Evolutionary conservation across 2,113 vertebrate genomes (phyloP).

Genomic region (Rana temporaria): DNA sequence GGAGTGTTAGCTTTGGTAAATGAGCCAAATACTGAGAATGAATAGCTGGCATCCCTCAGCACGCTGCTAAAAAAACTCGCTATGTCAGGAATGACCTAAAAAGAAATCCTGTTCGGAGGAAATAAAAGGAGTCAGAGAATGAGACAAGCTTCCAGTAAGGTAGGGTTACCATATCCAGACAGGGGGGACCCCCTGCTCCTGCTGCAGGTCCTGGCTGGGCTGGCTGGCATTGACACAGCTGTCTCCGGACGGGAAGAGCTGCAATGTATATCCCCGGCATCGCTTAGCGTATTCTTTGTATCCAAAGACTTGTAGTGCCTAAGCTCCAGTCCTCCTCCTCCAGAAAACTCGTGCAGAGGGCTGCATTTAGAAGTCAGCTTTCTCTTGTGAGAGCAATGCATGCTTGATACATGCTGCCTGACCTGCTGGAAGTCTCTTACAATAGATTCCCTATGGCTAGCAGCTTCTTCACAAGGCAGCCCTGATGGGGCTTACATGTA

Average conservation of each 20-base stretch:
- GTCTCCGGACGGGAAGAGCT: slow-evolving; percentile 55
- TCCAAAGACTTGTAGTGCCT: slow-evolving; percentile 64
- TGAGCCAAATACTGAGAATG: not conserved
- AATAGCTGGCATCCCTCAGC: not conserved
- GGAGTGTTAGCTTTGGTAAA: too few relatives aligned
- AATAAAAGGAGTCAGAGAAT: slow-evolving; percentile 2
- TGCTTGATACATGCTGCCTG: slow-evolving; percentile 42
- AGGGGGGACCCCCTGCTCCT: slow-evolving; percentile 58
- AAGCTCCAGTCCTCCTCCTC: slow-evolving; percentile 58
- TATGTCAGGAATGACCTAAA: slow-evolving; percentile 17
- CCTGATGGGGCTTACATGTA: not conserved
- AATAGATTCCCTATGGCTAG: not conserved
- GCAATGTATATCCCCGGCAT: slow-evolving; percentile 59
- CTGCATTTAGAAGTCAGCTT: slow-evolving; percentile 59
- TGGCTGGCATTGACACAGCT: slow-evolving; percentile 59
- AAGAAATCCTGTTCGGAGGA: not conserved
- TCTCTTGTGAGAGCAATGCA: slow-evolving; percentile 48
- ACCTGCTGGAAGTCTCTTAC: not conserved
- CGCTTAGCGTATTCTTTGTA: slow-evolving; percentile 17
- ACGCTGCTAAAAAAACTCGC: slow-evolving; percentile 7
- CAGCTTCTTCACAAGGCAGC: not conserved
- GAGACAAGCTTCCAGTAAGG: not conserved
- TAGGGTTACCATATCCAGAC: slow-evolving; percentile 39
- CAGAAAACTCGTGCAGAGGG: slow-evolving; percentile 56
- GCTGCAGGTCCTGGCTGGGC: slow-evolving; percentile 65